Evolutionary conservation across 2,797 vertebrate genomes (phyloP).

Genomic region (Melanotaenia parkinsoni): DNA sequence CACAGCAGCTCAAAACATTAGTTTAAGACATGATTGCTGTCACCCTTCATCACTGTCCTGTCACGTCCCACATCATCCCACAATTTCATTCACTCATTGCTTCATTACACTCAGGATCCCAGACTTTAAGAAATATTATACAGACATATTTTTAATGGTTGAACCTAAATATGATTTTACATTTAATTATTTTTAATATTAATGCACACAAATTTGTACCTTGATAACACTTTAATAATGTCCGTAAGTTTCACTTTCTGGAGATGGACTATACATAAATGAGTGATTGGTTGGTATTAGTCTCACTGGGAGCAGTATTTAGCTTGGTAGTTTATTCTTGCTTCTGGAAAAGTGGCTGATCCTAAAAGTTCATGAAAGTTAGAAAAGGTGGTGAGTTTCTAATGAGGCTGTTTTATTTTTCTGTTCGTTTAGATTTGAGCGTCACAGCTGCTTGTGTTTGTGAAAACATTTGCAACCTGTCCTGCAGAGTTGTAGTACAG

Average conservation of each 20-base stretch:
- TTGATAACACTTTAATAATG: neutral
- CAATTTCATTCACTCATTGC: slow-evolving; percentile 27
- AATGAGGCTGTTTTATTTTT: neutral
- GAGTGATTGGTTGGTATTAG: neutral
- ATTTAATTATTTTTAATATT: slow-evolving; percentile 1
- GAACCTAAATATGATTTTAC: neutral
- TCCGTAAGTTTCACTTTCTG: neutral
- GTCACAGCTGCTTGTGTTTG: neutral
- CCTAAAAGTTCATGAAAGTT: neutral
- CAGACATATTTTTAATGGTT: slow-evolving; percentile 7
- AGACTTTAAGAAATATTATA: slow-evolving; percentile 3
- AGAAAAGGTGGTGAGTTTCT: neutral
- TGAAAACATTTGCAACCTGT: neutral
- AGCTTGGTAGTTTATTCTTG: neutral
- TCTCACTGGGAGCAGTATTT: neutral
- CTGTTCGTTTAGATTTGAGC: neutral
- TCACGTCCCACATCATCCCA: slow-evolving; percentile 42
- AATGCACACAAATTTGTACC: neutral
- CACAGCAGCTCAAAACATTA: slow-evolving; percentile 53
- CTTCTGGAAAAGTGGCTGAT: neutral
- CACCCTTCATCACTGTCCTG: slow-evolving; percentile 64
- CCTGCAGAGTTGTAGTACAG: neutral
- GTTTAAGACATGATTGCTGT: slow-evolving; percentile 72
- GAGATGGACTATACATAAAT: neutral
- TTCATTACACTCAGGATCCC: slow-evolving; percentile 38